Evolutionary conservation across 2,888 invertebrate species (phyloP), one percentile per base, ranked within the genome.

Genomic region (Geotrupes spiniger): DNA sequence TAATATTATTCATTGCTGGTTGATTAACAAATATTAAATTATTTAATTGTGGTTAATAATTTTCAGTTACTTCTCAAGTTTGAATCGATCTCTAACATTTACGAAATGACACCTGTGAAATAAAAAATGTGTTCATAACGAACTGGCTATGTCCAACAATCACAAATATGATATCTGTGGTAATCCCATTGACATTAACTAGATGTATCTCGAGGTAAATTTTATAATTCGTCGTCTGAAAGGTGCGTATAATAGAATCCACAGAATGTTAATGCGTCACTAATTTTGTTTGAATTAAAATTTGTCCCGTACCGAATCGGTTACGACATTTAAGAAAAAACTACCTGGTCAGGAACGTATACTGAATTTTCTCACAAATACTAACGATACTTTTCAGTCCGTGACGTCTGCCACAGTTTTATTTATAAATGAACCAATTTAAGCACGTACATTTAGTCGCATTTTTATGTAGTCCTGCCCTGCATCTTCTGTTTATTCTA

Each of bases 401-500:
- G n/a, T n/a, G n/a, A n/a, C n/a, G n/a, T n/a, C n/a, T n/a, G n/a
- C n/a, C n/a, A n/a, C n/a, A n/a, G n/a, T n/a, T n/a, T n/a, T n/a
- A n/a, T n/a, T n/a, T n/a, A n/a, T n/a, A n/a, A n/a, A n/a, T n/a
- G n/a, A n/a, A n/a, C n/a, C n/a, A n/a, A n/a, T n/a, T n/a, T n/a
- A n/a, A n/a, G n/a, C n/a, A n/a, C n/a, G n/a, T n/a, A n/a, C n/a
- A n/a, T n/a, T n/a, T n/a, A n/a, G n/a, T n/a, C 21, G 21, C 21
- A 21, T 21, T 21, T 21, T 21, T 21, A 21, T 21, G 6, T 3
- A 46, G 42, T 46, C 52, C 49, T 43, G 49, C 43, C 52, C 49
- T 52, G 52, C 12, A 37, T 46, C 27, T 25, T 43, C 14, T 28
- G 50, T 50, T 53, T 51, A 46, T 47, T 53, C 48, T 49, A 45